Percentiles rank a stretch among this genome's conserved stretches.
Conservation (phyloP, 2,113 vertebrate genomes). For the Brachionichthys hirsutus region DNA sequence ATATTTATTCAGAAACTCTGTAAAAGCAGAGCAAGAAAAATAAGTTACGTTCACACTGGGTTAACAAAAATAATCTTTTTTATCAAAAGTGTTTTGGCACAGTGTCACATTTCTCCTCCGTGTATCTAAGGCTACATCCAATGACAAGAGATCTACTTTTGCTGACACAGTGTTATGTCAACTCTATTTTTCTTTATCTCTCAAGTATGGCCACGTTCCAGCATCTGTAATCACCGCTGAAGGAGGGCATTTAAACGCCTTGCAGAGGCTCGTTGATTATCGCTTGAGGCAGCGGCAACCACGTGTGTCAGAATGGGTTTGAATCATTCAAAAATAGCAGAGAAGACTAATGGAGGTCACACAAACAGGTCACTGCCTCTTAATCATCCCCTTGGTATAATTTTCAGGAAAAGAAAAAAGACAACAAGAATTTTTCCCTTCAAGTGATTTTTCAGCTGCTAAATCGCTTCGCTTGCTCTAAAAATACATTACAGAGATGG, state of each 20-base stretch:
- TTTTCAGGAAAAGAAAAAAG: background rate
- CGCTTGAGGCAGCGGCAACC: constrained; percentile 21
- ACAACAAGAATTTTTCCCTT: background rate
- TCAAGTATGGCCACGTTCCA: background rate
- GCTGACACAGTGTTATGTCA: background rate
- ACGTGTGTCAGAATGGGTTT: constrained; percentile 24
- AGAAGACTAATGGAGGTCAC: constrained; percentile 48
- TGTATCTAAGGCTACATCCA: background rate
- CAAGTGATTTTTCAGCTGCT: constrained; percentile 1
- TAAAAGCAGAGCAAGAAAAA: background rate
- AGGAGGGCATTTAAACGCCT: constrained; percentile 14
- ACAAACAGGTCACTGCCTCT: constrained; percentile 31
- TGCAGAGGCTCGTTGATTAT: constrained; percentile 18
- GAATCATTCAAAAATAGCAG: constrained; percentile 31
- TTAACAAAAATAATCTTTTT: background rate
- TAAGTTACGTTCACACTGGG: too few species aligned
- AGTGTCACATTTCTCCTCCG: background rate
- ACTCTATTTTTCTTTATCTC: background rate
- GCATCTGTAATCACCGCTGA: background rate
- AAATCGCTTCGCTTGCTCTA: constrained; percentile 1
- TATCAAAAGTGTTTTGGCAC: background rate
- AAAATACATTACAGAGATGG: constrained; percentile 6
- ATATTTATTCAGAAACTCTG: background rate
- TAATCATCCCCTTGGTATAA: constrained; percentile 24
- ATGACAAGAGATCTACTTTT: background rate